Evolutionary conservation across 1,140 invertebrate genomes (phyloP).

Genomic region (Drosophila saltans): DNA sequence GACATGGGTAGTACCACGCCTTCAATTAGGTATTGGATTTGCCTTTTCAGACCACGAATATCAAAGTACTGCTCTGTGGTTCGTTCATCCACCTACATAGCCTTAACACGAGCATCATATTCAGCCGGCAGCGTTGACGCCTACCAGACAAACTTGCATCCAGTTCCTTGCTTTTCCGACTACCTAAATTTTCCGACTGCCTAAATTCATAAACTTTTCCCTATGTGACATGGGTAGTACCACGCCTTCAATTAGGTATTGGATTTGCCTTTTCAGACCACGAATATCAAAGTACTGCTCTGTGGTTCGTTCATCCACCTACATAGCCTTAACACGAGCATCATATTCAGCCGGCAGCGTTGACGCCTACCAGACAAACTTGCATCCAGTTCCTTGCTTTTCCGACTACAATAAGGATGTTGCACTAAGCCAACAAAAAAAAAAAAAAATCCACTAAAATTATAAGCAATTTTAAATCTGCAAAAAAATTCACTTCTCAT

Average conservation of each 20-base stretch:
- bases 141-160: slow-evolving; percentile 87
- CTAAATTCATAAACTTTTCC: slow-evolving; percentile 98
- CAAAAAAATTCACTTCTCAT: too few species aligned
- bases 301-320: slow-evolving; percentile 99
- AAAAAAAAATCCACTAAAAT: too few species aligned
- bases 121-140: slow-evolving; percentile 99
- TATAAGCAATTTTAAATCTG: too few species aligned
- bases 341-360: slow-evolving; percentile 99
- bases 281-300: slow-evolving; percentile 97
- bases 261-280: slow-evolving; percentile 90
- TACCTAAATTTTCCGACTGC: slow-evolving; percentile 86
- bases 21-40: slow-evolving; percentile 98
- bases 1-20: slow-evolving; percentile 99
- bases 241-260: slow-evolving; percentile 98
- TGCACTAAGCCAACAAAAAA: too few species aligned
- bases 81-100: slow-evolving; percentile 99
- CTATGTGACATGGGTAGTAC: slow-evolving; percentile 99
- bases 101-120: slow-evolving; percentile 99
- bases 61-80: slow-evolving; percentile 99
- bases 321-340: slow-evolving; percentile 99
- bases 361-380: slow-evolving; percentile 94
- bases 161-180: too few species aligned
- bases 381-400: too few species aligned
- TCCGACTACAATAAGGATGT: too few species aligned
- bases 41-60: slow-evolving; percentile 84